These are phyloP conservation scores for Pimpla rufipes DNA, from an alignment of 2,888 invertebrate species.

Conservation along the genomic window DNA sequence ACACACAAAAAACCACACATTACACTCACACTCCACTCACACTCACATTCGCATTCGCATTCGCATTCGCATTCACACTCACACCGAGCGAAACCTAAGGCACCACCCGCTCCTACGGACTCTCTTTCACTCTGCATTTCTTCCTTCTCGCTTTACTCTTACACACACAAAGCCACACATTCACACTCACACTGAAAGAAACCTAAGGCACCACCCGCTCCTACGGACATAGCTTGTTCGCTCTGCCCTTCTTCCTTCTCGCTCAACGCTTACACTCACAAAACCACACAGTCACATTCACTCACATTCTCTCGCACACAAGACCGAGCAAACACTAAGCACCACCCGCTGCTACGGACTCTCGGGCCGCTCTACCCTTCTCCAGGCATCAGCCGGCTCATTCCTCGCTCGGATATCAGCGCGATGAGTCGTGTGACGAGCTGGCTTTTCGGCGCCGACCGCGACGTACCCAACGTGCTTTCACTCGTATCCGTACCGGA, in stretches of 20 bases:
- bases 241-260: too few relatives aligned
- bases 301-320: background rate
- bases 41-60: slow-evolving; percentile 46
- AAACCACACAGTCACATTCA: slow-evolving; percentile 47
- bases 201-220: too few relatives aligned
- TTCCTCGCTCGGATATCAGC: slow-evolving; percentile 67
- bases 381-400: slow-evolving; percentile 54
- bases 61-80: background rate
- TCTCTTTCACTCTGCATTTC: slow-evolving; percentile 37
- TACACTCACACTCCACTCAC: too few relatives aligned
- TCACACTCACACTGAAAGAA: too few relatives aligned
- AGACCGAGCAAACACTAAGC: slow-evolving; percentile 27
- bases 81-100: slow-evolving; percentile 22
- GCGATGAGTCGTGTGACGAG: slow-evolving; percentile 51
- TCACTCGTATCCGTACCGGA: background rate
- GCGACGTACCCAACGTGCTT: background rate
- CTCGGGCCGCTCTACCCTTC: slow-evolving; percentile 42
- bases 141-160: too few relatives aligned
- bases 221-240: too few relatives aligned
- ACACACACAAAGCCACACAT: too few relatives aligned
- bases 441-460: slow-evolving; percentile 9
- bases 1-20: too few relatives aligned
- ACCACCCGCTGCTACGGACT: slow-evolving; percentile 60
- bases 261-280: too few relatives aligned
- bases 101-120: slow-evolving; percentile 60